Evolutionary conservation across 2,888 invertebrate genomes (phyloP), one percentile per base, ranked within the genome.

Genomic region (Cataglyphis altisquamis): DNA sequence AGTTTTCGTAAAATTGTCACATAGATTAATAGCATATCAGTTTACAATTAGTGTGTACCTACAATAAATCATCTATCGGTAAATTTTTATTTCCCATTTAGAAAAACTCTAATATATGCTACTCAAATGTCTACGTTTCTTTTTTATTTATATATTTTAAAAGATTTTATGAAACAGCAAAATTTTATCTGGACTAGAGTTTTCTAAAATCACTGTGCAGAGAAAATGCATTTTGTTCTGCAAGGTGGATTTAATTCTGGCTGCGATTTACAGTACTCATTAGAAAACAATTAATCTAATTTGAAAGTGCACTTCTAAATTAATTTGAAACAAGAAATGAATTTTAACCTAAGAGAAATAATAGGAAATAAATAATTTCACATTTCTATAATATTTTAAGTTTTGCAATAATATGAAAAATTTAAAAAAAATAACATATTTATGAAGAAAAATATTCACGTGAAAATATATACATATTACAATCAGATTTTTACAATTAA

Each of bases 281-380:
- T 29, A 70, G 18, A 68, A 52, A 52, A 15, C 21, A 70, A 21
- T 36, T 70, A 21, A 36, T 55, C 5, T 52, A 55, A 70, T 39
- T 70, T 70, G 10, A 36, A 55, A 21, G 5, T 9, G 32, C 6
- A 41, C 15, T 25, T 18, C 25, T 25, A 2, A 25, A 67, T 21
- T 67, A 52, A 52, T 21, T 2, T 36, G 32, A 48, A 48, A 6
- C 5, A 18, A 9, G 1, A 55, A 8, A n/a, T 0, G 0, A 18
- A 36, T 52, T 70, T 36, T 21, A 39, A 5, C 1, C 25, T 3
- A 1, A 9, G 10, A 32, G n/a, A n/a, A 68, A n/a, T 52, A 52
- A 18, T 52, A n/a, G 48, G 6, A 52, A 52, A n/a, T 52, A 18
- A 45, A 45, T 29, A 68, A 29, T 29, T 25, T 25, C 4, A 67